phyloP scores from a whole-genome alignment of 2,113 vertebrate genomes.

The Athene cunicularia region DNA sequence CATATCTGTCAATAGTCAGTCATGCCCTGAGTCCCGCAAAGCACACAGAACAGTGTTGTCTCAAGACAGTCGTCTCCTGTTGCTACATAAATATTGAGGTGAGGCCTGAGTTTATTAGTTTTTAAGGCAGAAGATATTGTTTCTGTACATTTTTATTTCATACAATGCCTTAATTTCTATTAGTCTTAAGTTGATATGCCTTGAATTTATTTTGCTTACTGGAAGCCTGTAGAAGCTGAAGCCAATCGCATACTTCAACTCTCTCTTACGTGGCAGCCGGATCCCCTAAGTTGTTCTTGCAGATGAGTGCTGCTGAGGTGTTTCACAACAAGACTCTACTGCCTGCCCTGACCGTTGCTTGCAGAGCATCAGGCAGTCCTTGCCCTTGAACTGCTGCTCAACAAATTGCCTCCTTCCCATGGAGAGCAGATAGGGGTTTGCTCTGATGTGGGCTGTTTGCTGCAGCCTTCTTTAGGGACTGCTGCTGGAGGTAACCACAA shows the following conservation, averaged over 20 bases:
- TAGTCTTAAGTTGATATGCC: background rate
- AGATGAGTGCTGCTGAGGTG: background rate
- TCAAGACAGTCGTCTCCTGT: background rate
- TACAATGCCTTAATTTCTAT: background rate
- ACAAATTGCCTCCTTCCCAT: background rate
- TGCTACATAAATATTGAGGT: constrained; percentile 45
- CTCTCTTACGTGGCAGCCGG: background rate
- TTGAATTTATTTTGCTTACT: constrained; percentile 16
- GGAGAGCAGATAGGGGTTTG: background rate
- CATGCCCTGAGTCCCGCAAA: background rate
- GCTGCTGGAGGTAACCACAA: background rate
- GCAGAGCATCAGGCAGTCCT: background rate
- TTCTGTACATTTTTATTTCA: constrained; percentile 6
- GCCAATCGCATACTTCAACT: background rate
- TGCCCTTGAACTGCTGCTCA: background rate
- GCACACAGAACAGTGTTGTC: background rate
- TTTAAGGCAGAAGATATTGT: constrained; percentile 33
- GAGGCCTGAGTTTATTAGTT: constrained; percentile 30
- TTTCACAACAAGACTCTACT: background rate
- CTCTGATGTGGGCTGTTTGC: background rate
- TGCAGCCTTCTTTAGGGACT: background rate
- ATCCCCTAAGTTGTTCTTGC: background rate
- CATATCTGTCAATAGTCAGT: background rate
- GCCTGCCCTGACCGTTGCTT: background rate
- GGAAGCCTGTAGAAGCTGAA: background rate